Conservation (phyloP, 2,797 vertebrate genomes). For the Eidolon dupreanum region DNA sequence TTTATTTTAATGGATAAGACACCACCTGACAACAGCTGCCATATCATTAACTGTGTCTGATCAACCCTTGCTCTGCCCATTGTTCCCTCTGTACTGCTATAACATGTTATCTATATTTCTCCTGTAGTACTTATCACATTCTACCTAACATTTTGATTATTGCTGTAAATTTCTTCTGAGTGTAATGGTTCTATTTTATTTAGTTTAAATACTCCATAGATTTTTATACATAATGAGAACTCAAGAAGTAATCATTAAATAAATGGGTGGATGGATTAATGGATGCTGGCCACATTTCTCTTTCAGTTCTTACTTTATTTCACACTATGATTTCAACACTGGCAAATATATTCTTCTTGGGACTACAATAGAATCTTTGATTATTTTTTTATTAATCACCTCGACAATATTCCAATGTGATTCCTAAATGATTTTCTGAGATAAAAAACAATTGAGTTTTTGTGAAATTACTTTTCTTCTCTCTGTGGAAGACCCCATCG, state of each 20-base stretch:
- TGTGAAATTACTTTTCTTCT: neutral
- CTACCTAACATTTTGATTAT: neutral
- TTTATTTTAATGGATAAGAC: neutral
- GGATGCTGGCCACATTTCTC: neutral
- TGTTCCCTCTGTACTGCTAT: neutral
- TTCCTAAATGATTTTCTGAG: neutral
- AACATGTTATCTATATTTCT: neutral
- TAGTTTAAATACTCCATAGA: neutral
- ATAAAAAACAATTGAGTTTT: neutral
- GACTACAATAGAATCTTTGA: neutral
- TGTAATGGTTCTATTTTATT: neutral
- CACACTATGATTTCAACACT: neutral
- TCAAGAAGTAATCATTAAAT: neutral
- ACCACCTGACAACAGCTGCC: neutral
- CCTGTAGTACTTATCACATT: neutral
- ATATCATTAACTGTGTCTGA: neutral
- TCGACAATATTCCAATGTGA: neutral
- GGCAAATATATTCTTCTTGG: neutral
- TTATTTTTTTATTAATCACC: neutral
- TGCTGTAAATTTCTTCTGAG: neutral
- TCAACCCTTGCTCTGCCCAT: rapidly evolving
- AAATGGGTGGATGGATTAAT: neutral
- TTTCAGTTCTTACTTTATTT: neutral
- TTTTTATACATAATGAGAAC: neutral
- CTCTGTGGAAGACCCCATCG: neutral